Evolutionary conservation across 1,140 invertebrate species (phyloP), one percentile per base, ranked within the genome.

Genomic region (Micrasema minimum): DNA sequence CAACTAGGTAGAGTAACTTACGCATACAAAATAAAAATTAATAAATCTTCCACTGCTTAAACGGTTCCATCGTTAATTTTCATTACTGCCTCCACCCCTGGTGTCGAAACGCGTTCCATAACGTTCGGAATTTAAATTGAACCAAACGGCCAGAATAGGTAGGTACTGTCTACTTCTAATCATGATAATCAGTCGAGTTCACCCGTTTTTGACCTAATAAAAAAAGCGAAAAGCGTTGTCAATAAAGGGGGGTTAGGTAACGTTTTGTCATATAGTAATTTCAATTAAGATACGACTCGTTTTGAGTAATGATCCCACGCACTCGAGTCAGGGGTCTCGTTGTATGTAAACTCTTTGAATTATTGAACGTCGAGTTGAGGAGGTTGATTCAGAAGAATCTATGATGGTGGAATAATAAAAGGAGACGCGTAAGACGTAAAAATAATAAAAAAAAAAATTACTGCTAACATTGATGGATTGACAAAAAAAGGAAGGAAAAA

Each of bases 211-310:
- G 69, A 71, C 61, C 69, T 48, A 64, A 71, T 64, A 71, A 65
- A 71, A n/a, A 64, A 64, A 69, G 41, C 59, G 69, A 71, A 71
- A 64, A 51, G 69, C 69, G 69, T 71, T 22, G 38, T 18, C 46
- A 51, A 41, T 59, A 71, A 37, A 35, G n/a, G 59, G 18, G 14
- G 22, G 61, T 72, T 72, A 72, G 71, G 71, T 72, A 72, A 67
- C 69, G 69, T 46, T 59, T 37, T 72, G 65, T 72, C 66, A 68
- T 68, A 68, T 53, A 11, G 57, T 22, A 2, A 18, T 43, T 62
- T 62, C 22, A 62, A 62, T 62, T 62, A 22, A 62, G 41, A 35
- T 35, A 35, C 53, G 53, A 35, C 53, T 57, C 53, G 53, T 57
- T 57, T 57, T 16, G 31, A 57, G 38, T 20, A 43, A 45, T 9